These are phyloP conservation scores for Sparus aurata DNA, from an alignment of 2,797 vertebrate species.

Conservation along the genomic window DNA sequence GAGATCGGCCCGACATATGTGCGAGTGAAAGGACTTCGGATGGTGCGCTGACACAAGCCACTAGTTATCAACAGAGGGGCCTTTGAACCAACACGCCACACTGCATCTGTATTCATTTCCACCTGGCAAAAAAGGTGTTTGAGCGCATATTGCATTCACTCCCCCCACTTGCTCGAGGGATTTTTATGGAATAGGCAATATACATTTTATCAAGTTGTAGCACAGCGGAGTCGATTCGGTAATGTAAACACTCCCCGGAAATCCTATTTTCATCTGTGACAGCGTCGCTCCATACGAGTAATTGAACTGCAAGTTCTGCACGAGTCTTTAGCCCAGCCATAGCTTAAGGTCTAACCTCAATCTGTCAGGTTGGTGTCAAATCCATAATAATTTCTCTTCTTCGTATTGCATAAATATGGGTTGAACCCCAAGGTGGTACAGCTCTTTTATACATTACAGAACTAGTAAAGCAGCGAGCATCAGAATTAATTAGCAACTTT, in stretches of 20 bases:
- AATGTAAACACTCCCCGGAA: constrained; percentile 52
- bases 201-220: constrained; percentile 46
- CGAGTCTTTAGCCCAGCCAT: constrained; percentile 38
- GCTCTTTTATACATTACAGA: constrained; percentile 50
- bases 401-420: constrained; percentile 37
- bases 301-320: constrained; percentile 49
- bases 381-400: constrained; percentile 51
- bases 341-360: constrained; percentile 64
- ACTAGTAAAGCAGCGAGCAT: constrained; percentile 53
- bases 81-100: constrained; percentile 53
- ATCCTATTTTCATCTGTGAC: constrained; percentile 56
- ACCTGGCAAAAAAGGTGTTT: constrained; percentile 49
- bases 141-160: constrained; percentile 47
- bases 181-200: constrained; percentile 47
- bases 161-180: constrained; percentile 41
- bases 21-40: constrained; percentile 42
- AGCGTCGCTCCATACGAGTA: constrained; percentile 26
- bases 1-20: constrained; percentile 45
- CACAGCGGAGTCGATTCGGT: constrained; percentile 10
- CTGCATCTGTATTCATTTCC: constrained; percentile 56
- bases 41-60: constrained; percentile 35
- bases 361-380: constrained; percentile 66
- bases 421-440: constrained; percentile 43
- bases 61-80: constrained; percentile 44
- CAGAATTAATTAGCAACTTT: constrained; percentile 64